Conservation (phyloP, 2,888 invertebrate species). For the Tanytarsus gracilentus region DNA sequence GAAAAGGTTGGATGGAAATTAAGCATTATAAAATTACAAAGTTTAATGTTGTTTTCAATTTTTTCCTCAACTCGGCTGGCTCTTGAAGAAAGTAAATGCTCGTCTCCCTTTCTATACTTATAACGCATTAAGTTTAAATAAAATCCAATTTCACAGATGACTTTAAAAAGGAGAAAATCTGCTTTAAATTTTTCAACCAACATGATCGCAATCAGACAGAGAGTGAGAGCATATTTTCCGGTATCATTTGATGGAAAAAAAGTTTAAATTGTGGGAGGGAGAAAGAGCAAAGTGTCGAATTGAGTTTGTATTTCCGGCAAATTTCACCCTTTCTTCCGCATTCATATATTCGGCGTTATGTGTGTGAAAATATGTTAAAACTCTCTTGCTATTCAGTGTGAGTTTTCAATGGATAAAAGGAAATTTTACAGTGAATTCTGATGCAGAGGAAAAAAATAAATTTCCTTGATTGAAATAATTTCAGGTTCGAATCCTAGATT, state of each 20-base stretch:
- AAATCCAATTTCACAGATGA: background rate
- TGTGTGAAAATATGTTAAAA: too few relatives aligned
- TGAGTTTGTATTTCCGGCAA: constrained; percentile 6
- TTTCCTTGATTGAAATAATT: too few relatives aligned
- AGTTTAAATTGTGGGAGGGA: too few relatives aligned
- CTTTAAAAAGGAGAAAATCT: background rate
- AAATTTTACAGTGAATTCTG: too few relatives aligned
- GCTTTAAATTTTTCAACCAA: background rate
- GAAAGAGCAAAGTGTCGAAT: too few relatives aligned
- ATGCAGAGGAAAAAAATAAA: too few relatives aligned
- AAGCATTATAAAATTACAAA: constrained; percentile 26
- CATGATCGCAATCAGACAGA: constrained; percentile 10
- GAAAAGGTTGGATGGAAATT: constrained; percentile 27
- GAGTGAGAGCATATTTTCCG: too few relatives aligned
- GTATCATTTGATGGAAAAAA: too few relatives aligned
- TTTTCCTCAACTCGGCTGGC: background rate
- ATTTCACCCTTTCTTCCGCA: background rate
- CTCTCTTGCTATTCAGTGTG: too few relatives aligned
- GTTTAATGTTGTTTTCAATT: constrained; percentile 27
- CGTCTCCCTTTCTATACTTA: background rate
- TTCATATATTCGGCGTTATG: too few relatives aligned
- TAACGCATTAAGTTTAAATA: background rate
- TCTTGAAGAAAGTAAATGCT: background rate
- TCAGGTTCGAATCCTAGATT: too few relatives aligned
- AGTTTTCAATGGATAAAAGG: too few relatives aligned